phyloP scores from a whole-genome alignment of 2,797 vertebrate species.

The Esox lucius region DNA sequence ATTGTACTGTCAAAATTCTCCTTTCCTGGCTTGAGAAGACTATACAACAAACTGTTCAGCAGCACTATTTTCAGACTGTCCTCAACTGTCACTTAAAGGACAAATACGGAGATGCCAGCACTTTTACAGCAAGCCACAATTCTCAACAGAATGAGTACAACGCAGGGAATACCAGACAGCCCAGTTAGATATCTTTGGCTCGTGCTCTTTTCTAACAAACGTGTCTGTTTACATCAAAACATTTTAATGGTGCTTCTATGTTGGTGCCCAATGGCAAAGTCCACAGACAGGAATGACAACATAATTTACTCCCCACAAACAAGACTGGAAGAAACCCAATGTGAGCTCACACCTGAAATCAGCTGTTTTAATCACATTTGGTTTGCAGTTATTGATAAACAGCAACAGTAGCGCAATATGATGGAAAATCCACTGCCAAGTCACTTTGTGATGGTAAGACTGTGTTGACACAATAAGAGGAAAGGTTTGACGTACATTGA shows the following conservation, averaged over 20 bases:
- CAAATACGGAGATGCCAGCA: slow-evolving; percentile 24
- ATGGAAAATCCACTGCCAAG: neutral
- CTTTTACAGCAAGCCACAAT: slow-evolving; percentile 18
- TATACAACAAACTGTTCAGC: slow-evolving; percentile 10
- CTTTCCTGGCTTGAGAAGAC: neutral
- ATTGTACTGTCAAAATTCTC: neutral
- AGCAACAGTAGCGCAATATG: too few relatives aligned
- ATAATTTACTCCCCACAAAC: too few relatives aligned
- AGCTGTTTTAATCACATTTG: too few relatives aligned
- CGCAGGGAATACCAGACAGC: slow-evolving; percentile 27
- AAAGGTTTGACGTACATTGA: slow-evolving; percentile 58
- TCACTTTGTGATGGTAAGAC: slow-evolving; percentile 17
- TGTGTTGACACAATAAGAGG: slow-evolving; percentile 61
- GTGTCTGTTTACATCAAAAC: neutral
- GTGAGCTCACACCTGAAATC: too few relatives aligned
- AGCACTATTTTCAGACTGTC: slow-evolving; percentile 10
- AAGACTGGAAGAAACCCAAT: too few relatives aligned
- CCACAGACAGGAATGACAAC: too few relatives aligned
- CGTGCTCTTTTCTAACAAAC: too few relatives aligned
- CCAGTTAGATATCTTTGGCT: neutral
- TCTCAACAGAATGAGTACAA: slow-evolving; percentile 35
- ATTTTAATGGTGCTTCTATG: neutral
- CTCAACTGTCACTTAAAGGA: slow-evolving; percentile 46
- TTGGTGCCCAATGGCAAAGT: neutral
- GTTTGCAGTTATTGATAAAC: too few relatives aligned